These are phyloP conservation scores for Sinodicranocentrus sp. DNA, from an alignment of 2,888 invertebrate species.

Conservation along the genomic window DNA sequence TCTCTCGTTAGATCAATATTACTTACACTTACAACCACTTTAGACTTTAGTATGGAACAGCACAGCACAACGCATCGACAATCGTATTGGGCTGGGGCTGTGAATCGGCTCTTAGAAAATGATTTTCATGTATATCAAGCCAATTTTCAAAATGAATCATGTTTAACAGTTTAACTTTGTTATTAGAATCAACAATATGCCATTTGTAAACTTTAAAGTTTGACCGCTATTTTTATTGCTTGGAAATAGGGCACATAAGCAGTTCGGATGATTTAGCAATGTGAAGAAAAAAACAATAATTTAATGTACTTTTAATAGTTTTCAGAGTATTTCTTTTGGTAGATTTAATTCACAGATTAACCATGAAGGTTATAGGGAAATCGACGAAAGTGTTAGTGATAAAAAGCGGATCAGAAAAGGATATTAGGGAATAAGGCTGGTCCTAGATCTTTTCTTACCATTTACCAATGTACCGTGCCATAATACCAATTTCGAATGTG, in stretches of 20 bases:
- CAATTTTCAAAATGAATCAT: background rate
- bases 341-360: background rate
- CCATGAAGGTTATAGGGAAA: background rate
- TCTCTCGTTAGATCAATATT: background rate
- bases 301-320: too few species aligned
- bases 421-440: constrained; percentile 39
- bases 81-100: background rate
- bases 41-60: background rate
- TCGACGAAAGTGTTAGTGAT: background rate
- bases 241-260: too few species aligned
- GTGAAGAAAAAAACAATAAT: too few species aligned
- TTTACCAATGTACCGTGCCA: constrained; percentile 38
- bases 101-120: background rate
- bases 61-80: constrained; percentile 1
- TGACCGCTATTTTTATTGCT: background rate
- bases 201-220: background rate
- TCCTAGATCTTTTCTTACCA: constrained; percentile 31
- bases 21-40: background rate
- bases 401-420: background rate
- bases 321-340: background rate
- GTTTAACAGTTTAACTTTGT: background rate
- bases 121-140: background rate
- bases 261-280: too few species aligned
- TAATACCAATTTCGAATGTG: background rate
- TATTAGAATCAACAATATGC: background rate